phyloP scores from a whole-genome alignment of 2,888 invertebrate species.

The Erebia aethiops region DNA sequence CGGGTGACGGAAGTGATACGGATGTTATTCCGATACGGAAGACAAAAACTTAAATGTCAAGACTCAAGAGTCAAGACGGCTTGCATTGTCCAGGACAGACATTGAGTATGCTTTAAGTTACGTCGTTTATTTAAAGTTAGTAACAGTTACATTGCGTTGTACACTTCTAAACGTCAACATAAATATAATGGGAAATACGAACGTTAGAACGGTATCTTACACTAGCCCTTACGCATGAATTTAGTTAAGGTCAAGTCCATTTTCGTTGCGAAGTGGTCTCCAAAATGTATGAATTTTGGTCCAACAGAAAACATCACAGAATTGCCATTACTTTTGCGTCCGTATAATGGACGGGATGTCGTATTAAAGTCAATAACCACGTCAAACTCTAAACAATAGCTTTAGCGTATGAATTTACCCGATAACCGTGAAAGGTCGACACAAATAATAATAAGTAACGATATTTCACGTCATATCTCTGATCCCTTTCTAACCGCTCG shows the following conservation, averaged over 20 bases:
- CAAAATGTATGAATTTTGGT: not conserved
- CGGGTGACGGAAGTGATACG: too few species aligned
- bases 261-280: not conserved
- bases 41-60: too few species aligned
- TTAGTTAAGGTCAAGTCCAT: not conserved
- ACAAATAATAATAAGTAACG: not conserved
- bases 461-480: conserved; percentile 7
- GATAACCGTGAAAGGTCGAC: not conserved
- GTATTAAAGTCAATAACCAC: not conserved
- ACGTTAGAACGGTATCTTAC: too few species aligned
- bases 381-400: not conserved
- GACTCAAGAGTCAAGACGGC: too few species aligned
- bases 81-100: too few species aligned
- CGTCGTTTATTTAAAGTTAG: too few species aligned
- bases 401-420: not conserved
- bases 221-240: too few species aligned
- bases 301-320: not conserved
- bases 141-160: too few species aligned
- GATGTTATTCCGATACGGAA: not conserved
- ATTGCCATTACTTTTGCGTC: not conserved
- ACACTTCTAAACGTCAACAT: too few species aligned
- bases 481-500: not conserved
- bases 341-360: not conserved
- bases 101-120: too few species aligned
- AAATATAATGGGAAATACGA: too few species aligned